Percentiles rank a stretch among this genome's conserved stretches.
phyloP scores from a whole-genome alignment of 2,888 invertebrate species.

The Drosophila mercatorum region DNA sequence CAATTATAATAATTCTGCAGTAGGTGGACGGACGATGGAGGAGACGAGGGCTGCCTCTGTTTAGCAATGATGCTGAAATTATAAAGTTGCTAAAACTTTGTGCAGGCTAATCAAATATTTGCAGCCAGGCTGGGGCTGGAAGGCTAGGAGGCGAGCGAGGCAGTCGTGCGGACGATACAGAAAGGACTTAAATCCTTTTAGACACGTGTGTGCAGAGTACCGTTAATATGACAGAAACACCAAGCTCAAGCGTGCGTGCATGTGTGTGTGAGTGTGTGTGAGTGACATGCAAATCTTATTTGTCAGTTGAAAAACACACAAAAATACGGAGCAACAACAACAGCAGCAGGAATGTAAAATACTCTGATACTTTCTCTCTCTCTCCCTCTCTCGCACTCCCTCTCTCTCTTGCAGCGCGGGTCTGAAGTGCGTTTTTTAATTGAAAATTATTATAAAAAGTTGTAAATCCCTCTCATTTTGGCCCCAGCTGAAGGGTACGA shows the following conservation, averaged over 20 bases:
- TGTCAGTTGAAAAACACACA: conserved; percentile 52
- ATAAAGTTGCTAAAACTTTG: conserved; percentile 68
- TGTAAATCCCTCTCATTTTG: conserved; percentile 73
- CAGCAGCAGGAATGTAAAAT: conserved; percentile 16
- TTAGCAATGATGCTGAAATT: conserved; percentile 35
- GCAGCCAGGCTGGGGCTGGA: conserved; percentile 31
- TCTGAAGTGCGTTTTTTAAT: conserved; percentile 75
- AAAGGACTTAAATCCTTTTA: conserved; percentile 77
- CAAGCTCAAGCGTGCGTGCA: conserved; percentile 67
- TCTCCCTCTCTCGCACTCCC: background rate
- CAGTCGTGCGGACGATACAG: conserved; percentile 61
- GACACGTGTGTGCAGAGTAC: conserved; percentile 80
- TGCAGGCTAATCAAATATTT: conserved; percentile 77
- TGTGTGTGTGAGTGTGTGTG: conserved; percentile 55
- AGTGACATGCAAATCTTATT: conserved; percentile 79
- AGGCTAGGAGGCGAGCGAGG: too few relatives aligned
- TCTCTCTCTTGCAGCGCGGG: conserved; percentile 8
- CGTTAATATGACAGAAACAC: conserved; percentile 80
- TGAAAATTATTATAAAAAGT: conserved; percentile 80
- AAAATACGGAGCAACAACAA: conserved; percentile 15
- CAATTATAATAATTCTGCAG: conserved; percentile 50
- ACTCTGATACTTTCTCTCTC: conserved; percentile 11
- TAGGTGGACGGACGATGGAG: conserved; percentile 3
- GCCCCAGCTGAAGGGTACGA: conserved; percentile 11
- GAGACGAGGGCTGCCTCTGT: background rate